Evolutionary conservation across 2,113 vertebrate genomes (phyloP).

Genomic region (Gnathonemus echidnorhynchus): DNA sequence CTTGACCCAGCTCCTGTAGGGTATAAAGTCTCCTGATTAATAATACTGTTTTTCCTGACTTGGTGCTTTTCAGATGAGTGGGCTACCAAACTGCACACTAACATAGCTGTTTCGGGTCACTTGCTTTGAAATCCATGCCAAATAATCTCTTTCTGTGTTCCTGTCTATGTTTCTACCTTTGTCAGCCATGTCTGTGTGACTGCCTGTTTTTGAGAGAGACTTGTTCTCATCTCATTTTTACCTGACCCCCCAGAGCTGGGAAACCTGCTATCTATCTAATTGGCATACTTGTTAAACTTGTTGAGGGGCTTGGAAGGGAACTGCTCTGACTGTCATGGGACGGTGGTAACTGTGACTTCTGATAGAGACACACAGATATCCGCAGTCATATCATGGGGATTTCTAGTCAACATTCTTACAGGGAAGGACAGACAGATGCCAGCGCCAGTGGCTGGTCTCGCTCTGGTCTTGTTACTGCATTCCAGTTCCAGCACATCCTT

Average conservation of each 20-base stretch:
- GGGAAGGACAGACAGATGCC: constrained; percentile 50
- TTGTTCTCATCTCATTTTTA: constrained; percentile 31
- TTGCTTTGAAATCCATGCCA: constrained; percentile 24
- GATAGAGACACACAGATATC: not conserved
- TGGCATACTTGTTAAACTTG: constrained; percentile 42
- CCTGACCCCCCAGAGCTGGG: constrained; percentile 38
- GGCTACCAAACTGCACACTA: not conserved
- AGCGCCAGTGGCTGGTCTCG: constrained; percentile 43
- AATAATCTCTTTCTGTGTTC: not conserved
- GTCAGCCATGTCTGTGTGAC: not conserved
- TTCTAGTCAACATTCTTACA: constrained; percentile 22
- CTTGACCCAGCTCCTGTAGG: not conserved
- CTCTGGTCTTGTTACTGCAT: constrained; percentile 50
- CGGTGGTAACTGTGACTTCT: not conserved
- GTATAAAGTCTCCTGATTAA: not conserved
- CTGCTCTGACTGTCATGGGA: not conserved
- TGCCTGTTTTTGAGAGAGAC: constrained; percentile 31
- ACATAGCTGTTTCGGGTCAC: not conserved
- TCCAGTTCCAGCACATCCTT: constrained; percentile 48
- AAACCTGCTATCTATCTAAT: constrained; percentile 38
- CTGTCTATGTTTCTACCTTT: not conserved
- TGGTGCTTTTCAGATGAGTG: not conserved
- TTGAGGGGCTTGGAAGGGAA: constrained; percentile 30
- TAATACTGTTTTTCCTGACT: not conserved
- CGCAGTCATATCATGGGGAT: not conserved